Evolutionary conservation across 2,888 invertebrate genomes (phyloP).

Genomic region (Syritta pipiens): DNA sequence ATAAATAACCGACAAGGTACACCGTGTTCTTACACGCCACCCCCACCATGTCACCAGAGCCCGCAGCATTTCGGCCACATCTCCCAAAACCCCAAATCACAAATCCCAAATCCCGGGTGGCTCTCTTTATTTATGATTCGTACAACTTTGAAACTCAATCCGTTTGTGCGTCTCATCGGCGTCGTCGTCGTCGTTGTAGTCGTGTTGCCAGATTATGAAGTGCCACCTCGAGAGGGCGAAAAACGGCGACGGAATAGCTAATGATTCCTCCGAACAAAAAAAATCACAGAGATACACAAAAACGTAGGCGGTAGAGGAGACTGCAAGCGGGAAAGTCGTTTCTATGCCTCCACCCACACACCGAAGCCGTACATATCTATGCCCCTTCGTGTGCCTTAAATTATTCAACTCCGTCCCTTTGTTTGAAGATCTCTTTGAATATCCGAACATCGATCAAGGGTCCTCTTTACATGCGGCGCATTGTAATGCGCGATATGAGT

Average conservation of each 20-base stretch:
- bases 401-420: too few relatives aligned
- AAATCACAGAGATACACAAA: neutral
- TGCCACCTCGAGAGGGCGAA: conserved; percentile 49
- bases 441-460: neutral
- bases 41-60: too few relatives aligned
- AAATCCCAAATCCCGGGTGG: conserved; percentile 45
- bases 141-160: conserved; percentile 63
- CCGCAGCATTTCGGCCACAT: conserved; percentile 47
- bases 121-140: conserved; percentile 55
- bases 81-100: too few relatives aligned
- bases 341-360: conserved; percentile 41
- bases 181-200: too few relatives aligned
- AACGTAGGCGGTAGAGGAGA: conserved; percentile 48
- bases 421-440: neutral
- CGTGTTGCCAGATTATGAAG: conserved; percentile 57
- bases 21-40: neutral
- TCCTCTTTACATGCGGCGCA: conserved; percentile 13
- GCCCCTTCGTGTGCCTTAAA: too few relatives aligned
- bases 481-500: conserved; percentile 43
- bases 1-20: neutral
- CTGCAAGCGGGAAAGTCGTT: conserved; percentile 23
- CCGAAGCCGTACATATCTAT: too few relatives aligned
- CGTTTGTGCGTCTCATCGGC: too few relatives aligned
- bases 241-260: conserved; percentile 66
- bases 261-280: conserved; percentile 59